These are phyloP conservation scores for Drosophila trapezifrons DNA, from an alignment of 1,140 invertebrate genomes.

Conservation along the genomic window DNA sequence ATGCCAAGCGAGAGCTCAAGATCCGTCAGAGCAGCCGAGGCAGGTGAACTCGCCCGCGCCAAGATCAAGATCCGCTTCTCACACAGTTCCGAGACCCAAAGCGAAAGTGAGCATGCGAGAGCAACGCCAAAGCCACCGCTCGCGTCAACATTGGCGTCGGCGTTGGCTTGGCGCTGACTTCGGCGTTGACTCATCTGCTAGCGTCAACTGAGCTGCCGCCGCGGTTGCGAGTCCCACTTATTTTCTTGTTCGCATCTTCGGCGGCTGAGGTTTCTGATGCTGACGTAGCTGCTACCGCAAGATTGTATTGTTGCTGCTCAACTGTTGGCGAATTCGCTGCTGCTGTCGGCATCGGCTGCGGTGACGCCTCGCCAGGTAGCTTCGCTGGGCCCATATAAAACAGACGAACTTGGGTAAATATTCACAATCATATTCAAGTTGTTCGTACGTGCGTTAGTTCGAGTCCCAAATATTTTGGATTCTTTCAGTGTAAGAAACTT, in stretches of 20 bases:
- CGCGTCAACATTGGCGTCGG: constrained; percentile 12
- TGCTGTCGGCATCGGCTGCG: constrained; percentile 43
- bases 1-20: constrained; percentile 22
- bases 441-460: constrained; percentile 64
- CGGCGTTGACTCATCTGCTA: constrained; percentile 38
- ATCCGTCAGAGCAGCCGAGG: constrained; percentile 22
- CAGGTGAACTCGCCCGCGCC: constrained; percentile 42
- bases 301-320: constrained; percentile 16
- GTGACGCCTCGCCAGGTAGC: constrained; percentile 33
- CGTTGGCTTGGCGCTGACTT: constrained; percentile 24
- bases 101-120: constrained; percentile 64
- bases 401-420: constrained; percentile 73
- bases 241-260: constrained; percentile 75
- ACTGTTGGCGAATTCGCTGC: constrained; percentile 26
- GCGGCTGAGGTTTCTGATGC: constrained; percentile 21
- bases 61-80: constrained; percentile 31
- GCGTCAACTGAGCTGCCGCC: constrained; percentile 15
- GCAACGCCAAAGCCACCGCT: constrained; percentile 3
- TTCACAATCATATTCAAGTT: constrained; percentile 79
- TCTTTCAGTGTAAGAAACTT: constrained; percentile 38
- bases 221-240: constrained; percentile 31
- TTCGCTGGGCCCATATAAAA: constrained; percentile 74
- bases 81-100: constrained; percentile 25
- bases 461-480: constrained; percentile 9
- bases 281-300: constrained; percentile 17